Conservation (phyloP, 2,888 invertebrate genomes). For the Drosophila prolongata region DNA sequence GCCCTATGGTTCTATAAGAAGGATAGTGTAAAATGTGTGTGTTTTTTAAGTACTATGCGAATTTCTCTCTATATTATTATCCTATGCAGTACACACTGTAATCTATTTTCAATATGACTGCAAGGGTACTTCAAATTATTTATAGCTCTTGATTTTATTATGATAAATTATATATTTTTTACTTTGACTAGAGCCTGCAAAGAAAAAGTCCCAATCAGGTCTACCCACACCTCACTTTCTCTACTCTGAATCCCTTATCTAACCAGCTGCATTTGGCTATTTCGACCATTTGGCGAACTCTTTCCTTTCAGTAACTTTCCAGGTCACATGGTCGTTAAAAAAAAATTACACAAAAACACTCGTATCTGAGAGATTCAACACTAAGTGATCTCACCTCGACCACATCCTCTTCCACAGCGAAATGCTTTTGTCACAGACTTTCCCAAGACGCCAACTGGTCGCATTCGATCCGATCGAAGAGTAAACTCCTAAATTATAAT, state of each 20-base stretch:
- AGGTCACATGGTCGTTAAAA: slow-evolving; percentile 29
- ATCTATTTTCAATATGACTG: too few relatives aligned
- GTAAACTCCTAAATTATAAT: slow-evolving; percentile 81
- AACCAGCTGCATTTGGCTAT: slow-evolving; percentile 14
- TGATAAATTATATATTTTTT: too few relatives aligned
- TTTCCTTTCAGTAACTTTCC: slow-evolving; percentile 11
- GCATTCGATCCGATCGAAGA: slow-evolving; percentile 28
- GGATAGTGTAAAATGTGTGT: too few relatives aligned
- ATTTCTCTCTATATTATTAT: too few relatives aligned
- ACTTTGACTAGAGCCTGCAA: not conserved
- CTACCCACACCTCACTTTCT: slow-evolving; percentile 10
- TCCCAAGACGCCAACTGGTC: slow-evolving; percentile 34
- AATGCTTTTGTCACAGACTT: slow-evolving; percentile 49
- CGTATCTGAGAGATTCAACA: slow-evolving; percentile 18
- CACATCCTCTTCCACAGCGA: slow-evolving; percentile 7
- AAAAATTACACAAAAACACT: not conserved
- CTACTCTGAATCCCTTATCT: slow-evolving; percentile 21
- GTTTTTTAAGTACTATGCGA: too few relatives aligned
- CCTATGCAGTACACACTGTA: too few relatives aligned
- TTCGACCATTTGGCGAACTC: slow-evolving; percentile 17
- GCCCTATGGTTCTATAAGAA: too few relatives aligned
- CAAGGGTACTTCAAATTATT: too few relatives aligned
- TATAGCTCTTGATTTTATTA: too few relatives aligned
- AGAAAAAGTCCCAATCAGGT: not conserved
- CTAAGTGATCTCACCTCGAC: slow-evolving; percentile 34